Base-by-base conservation (phyloP, 2,113 vertebrate genomes). In the Ptilorrhoa leucosticta region DNA sequence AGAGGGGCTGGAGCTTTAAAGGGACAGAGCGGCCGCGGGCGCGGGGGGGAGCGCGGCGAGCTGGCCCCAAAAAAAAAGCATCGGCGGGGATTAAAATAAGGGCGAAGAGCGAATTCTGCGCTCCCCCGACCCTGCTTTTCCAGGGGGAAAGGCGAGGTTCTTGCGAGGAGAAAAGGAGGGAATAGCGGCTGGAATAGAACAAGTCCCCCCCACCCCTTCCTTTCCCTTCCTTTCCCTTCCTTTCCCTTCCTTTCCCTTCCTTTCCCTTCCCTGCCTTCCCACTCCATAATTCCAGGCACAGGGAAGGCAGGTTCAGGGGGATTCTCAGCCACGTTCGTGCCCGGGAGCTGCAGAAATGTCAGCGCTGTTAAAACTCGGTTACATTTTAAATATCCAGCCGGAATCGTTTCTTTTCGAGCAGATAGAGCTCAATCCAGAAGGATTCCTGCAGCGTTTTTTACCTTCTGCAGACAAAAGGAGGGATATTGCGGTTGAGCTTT, bases 1-100 rank as follows among this genome's bases (percentile, higher is more conserved):
- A 98, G 97, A 96, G 96, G 90, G 95, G 94, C 92, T 92, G 97
- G 71, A 56, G 97, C 83, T 40, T 63, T 97, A 96, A 97, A 98
- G 97, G 91, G 93, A 68, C 86, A 95, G 96, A 56, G 93, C 83
- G 93, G 93, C 87, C 88, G 78, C 95, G 10, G 51, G 13, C 85
- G 75, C 96, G 45, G 37, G 9, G 9, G 37, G 15, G 9, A 11
- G 45, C 33, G 61, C 22, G 37, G 8, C 3, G n/a, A 11, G 45
- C 2, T 1, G 30, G 24, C 39, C 64, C 69, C 50, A 9, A 24
- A 54, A 83, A 9, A 24, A 54, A 83, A n/a, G 7, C 5, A 16
- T 79, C 79, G 85, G 73, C 88, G 75, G 77, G 96, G 73, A 12
- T 68, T 77, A 57, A 77, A 89, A 81, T 14, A 13, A 71, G 3